A percentile compares a stretch with the other conserved stretches of the same genome.
Conservation (phyloP, 37 sponge, comb jelly and placozoan species). For the Beroe forskalii region DNA sequence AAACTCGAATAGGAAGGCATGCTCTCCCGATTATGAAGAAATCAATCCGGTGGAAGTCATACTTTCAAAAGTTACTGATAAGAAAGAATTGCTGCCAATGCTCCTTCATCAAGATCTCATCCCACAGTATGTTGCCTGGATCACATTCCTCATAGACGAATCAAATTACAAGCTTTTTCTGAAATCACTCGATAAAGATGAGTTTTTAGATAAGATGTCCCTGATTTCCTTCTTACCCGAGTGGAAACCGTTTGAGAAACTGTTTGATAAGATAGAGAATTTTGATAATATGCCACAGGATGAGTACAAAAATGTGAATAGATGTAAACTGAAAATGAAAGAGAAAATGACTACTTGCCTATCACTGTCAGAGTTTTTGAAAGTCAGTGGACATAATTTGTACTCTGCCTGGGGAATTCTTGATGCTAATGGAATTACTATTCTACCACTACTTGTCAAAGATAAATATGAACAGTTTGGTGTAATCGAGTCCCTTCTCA, state of each 20-base stretch:
- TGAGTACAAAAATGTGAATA: not conserved
- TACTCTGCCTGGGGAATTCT: not conserved
- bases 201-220: not conserved
- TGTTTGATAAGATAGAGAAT: not conserved
- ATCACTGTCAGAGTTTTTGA: not conserved
- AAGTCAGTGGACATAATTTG: not conserved
- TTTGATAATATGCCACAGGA: not conserved
- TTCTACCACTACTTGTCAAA: not conserved
- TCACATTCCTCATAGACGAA: not conserved
- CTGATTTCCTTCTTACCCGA: not conserved
- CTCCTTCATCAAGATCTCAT: constrained; percentile 13
- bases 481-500: not conserved
- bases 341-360: not conserved
- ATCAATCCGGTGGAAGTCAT: not conserved
- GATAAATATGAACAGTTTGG: not conserved
- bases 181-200: not conserved
- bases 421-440: not conserved
- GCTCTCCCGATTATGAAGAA: not conserved
- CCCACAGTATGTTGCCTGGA: not conserved
- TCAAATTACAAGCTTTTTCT: not conserved
- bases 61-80: not conserved
- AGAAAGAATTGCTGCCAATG: not conserved
- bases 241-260: not conserved
- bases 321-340: not conserved
- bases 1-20: not conserved